These are phyloP conservation scores for Atta texana DNA, from an alignment of 1,140 invertebrate species.

Conservation along the genomic window DNA sequence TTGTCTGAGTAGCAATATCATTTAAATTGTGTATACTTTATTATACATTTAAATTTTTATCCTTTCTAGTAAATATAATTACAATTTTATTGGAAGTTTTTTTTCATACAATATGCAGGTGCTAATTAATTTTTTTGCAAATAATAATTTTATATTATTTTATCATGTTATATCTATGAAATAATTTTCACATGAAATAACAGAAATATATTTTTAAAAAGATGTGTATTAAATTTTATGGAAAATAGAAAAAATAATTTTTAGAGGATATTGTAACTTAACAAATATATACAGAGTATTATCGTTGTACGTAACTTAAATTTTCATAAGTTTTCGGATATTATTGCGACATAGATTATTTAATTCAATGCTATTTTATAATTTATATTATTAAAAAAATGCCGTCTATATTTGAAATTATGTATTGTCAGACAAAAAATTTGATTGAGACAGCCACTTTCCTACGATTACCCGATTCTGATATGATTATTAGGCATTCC, in stretches of 20 bases:
- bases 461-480: constrained; percentile 73
- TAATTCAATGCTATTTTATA: constrained; percentile 29
- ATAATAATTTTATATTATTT: constrained; percentile 5
- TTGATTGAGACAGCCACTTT: constrained; percentile 82
- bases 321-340: constrained; percentile 16
- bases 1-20: constrained; percentile 18
- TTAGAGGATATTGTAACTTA: neutral
- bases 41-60: neutral
- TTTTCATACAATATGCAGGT: neutral
- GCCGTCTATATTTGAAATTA: neutral
- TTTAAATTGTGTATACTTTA: neutral
- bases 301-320: neutral
- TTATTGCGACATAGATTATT: neutral
- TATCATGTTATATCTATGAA: neutral
- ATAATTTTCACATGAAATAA: neutral
- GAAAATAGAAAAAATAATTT: neutral
- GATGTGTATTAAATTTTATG: constrained; percentile 10
- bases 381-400: constrained; percentile 43
- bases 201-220: constrained; percentile 4
- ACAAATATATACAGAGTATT: constrained; percentile 23
- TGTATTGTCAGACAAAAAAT: neutral
- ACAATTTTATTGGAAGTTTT: constrained; percentile 19
- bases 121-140: neutral
- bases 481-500: constrained; percentile 84
- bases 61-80: constrained; percentile 17